phyloP scores from a whole-genome alignment of 2,797 vertebrate genomes.

The Pangasius sanitwongsei region DNA sequence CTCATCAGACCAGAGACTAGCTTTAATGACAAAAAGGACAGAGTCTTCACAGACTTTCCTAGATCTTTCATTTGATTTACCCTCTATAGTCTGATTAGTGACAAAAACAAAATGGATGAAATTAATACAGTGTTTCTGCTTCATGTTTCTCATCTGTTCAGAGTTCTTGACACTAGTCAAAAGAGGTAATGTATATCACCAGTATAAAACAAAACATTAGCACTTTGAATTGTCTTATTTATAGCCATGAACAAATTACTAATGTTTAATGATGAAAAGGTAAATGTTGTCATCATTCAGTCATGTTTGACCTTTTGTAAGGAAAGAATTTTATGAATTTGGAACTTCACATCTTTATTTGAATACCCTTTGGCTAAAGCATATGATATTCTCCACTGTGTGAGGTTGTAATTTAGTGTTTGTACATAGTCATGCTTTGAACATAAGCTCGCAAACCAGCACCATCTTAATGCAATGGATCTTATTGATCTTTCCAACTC shows the following conservation, averaged over 20 bases:
- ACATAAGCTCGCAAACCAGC: slow-evolving; percentile 39
- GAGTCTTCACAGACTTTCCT: neutral
- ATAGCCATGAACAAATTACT: neutral
- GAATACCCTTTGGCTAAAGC: neutral
- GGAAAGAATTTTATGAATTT: neutral
- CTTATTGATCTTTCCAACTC: slow-evolving; percentile 55
- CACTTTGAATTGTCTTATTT: neutral
- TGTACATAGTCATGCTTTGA: slow-evolving; percentile 35
- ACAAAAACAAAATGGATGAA: neutral
- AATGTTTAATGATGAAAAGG: neutral
- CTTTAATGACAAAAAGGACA: neutral
- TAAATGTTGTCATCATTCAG: neutral
- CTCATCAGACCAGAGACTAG: neutral
- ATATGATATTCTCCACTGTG: slow-evolving; percentile 24
- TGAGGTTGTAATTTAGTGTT: slow-evolving; percentile 20
- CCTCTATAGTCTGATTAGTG: neutral
- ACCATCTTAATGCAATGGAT: neutral
- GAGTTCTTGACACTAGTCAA: neutral
- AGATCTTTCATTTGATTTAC: neutral
- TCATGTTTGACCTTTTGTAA: neutral
- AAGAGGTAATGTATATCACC: neutral
- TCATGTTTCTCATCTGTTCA: neutral
- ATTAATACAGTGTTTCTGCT: neutral
- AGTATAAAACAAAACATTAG: neutral
- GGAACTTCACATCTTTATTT: neutral